A percentile compares a stretch with the other conserved stretches of the same genome.
Evolutionary conservation across 2,113 vertebrate species (phyloP).

Genomic region (Jacana jacana): DNA sequence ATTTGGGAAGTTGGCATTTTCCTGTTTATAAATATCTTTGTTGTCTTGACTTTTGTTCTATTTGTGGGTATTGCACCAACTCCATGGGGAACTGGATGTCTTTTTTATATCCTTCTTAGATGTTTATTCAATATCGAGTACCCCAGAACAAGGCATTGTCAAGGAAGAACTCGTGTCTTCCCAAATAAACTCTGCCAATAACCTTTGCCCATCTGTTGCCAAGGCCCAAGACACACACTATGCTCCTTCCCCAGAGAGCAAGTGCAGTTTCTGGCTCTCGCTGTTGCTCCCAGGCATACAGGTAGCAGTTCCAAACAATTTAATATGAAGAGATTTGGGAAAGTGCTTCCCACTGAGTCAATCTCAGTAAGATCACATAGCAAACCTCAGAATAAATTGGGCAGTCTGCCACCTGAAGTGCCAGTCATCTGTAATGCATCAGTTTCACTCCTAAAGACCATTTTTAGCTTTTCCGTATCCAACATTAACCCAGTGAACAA

Average conservation of each 20-base stretch:
- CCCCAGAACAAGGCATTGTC: not conserved
- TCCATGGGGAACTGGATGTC: not conserved
- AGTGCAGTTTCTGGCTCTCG: not conserved
- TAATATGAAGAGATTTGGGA: not conserved
- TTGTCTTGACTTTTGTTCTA: slow-evolving; percentile 21
- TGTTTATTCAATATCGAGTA: slow-evolving; percentile 12
- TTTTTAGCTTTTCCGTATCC: not conserved
- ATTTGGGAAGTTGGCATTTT: not conserved
- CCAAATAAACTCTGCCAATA: not conserved
- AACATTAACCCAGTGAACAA: not conserved
- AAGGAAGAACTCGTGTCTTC: not conserved
- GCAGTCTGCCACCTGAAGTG: not conserved
- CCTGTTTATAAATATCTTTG: slow-evolving; percentile 2
- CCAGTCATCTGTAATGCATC: not conserved
- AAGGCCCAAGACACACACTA: not conserved
- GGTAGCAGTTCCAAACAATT: not conserved
- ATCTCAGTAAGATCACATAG: not conserved
- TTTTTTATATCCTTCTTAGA: not conserved
- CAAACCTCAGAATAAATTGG: not conserved
- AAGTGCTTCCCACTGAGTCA: not conserved
- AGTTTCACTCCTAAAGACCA: not conserved
- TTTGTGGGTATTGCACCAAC: not conserved
- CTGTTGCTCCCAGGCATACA: not conserved
- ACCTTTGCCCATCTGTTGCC: not conserved
- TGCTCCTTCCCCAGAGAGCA: not conserved